A percentile compares a stretch with the other conserved stretches of the same genome.
Evolutionary conservation across 1,140 invertebrate genomes (phyloP).

Genomic region (Drosophila fuyamai): DNA sequence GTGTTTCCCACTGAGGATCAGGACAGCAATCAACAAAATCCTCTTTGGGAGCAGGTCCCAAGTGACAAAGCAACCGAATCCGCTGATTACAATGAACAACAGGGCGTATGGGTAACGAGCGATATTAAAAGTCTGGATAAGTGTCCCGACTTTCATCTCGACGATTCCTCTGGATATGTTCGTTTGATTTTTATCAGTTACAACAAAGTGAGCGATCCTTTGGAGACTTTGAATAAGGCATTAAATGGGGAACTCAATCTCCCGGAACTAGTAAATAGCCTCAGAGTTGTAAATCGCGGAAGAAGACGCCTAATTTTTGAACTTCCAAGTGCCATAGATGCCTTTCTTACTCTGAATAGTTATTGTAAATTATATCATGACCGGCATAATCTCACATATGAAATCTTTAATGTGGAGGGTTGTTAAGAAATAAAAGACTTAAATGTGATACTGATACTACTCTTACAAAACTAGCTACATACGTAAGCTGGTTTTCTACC

Average conservation of each 20-base stretch:
- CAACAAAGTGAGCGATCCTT: slow-evolving; percentile 1
- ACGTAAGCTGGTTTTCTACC: not conserved
- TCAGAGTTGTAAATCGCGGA: slow-evolving; percentile 4
- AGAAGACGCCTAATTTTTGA: slow-evolving; percentile 10
- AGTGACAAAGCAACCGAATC: not conserved
- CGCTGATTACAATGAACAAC: not conserved
- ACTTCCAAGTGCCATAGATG: slow-evolving; percentile 10
- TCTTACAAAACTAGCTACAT: not conserved
- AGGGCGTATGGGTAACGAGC: slow-evolving; percentile 11
- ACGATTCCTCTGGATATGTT: not conserved
- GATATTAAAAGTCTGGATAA: not conserved
- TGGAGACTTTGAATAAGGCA: not conserved
- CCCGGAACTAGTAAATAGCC: not conserved
- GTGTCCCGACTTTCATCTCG: not conserved
- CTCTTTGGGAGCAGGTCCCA: not conserved
- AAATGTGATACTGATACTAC: too few relatives aligned
- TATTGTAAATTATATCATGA: slow-evolving; percentile 9
- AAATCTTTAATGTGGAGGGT: slow-evolving; percentile 5
- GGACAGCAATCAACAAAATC: not conserved
- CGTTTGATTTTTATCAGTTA: slow-evolving; percentile 27
- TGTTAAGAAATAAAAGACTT: not conserved
- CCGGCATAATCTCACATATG: slow-evolving; percentile 1
- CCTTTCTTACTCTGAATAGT: slow-evolving; percentile 3
- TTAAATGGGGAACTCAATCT: slow-evolving; percentile 5
- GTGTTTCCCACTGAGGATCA: slow-evolving; percentile 13